Percentiles rank a stretch among this genome's conserved stretches.
phyloP scores from a whole-genome alignment of 1,140 invertebrate species.

The Penaeus vannamei region DNA sequence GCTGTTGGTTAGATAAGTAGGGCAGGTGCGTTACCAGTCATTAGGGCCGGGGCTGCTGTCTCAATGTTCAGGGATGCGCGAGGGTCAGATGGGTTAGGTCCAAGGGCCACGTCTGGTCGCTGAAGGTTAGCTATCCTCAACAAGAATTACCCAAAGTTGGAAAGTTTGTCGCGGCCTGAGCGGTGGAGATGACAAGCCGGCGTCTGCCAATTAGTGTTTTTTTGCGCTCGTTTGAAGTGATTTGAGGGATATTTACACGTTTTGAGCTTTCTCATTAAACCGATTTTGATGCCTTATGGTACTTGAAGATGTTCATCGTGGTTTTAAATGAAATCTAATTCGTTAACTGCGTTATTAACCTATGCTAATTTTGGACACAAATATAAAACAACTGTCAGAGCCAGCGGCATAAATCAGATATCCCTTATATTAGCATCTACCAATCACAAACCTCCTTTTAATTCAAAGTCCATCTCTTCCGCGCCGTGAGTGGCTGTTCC shows the following conservation, averaged over 20 bases:
- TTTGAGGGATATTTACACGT: slow-evolving; percentile 33
- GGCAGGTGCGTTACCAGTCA: too few species aligned
- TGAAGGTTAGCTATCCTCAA: slow-evolving; percentile 45
- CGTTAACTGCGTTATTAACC: slow-evolving; percentile 62
- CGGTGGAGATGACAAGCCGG: slow-evolving; percentile 59
- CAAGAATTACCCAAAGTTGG: slow-evolving; percentile 57
- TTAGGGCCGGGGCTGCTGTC: too few species aligned
- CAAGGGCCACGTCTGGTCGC: slow-evolving; percentile 27
- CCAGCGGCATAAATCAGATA: slow-evolving; percentile 66
- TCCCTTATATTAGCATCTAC: slow-evolving; percentile 65
- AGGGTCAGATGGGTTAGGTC: background rate
- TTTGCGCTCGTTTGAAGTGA: slow-evolving; percentile 36
- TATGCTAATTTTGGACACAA: slow-evolving; percentile 64
- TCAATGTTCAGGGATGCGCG: too few species aligned
- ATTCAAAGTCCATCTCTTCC: slow-evolving; percentile 63
- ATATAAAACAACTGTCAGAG: slow-evolving; percentile 65
- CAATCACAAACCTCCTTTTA: slow-evolving; percentile 63
- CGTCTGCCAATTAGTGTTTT: slow-evolving; percentile 59
- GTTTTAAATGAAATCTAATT: slow-evolving; percentile 42
- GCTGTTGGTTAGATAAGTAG: too few species aligned
- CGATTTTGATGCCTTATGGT: slow-evolving; percentile 7
- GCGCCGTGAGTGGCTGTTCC: slow-evolving; percentile 55
- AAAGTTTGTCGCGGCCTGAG: slow-evolving; percentile 36
- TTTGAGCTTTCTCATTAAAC: background rate
- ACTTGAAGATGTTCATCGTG: slow-evolving; percentile 32